Evolutionary conservation across 2,797 vertebrate species (phyloP).

Genomic region (Dendrocincla tyrannina): DNA sequence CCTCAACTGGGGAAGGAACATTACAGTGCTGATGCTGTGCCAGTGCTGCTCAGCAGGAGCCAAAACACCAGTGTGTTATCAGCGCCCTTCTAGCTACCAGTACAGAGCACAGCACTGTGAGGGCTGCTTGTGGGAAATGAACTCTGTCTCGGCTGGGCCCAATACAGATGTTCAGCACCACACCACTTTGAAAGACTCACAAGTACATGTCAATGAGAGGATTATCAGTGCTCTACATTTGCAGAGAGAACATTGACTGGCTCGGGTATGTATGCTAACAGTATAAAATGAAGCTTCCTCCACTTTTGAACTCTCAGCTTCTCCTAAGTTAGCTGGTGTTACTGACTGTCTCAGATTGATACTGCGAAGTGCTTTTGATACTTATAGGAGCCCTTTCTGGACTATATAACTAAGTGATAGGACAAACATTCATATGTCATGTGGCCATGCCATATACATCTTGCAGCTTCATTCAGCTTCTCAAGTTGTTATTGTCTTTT

Average conservation of each 20-base stretch:
- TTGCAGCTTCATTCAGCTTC: background rate
- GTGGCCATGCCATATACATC: background rate
- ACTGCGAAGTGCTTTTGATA: background rate
- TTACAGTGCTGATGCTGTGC: background rate
- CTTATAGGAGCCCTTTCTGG: background rate
- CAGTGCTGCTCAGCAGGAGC: background rate
- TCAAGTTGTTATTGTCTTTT: background rate
- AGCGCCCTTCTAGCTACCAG: background rate
- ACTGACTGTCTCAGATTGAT: background rate
- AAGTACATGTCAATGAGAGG: background rate
- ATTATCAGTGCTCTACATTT: background rate
- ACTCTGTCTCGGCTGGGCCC: background rate
- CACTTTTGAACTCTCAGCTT: background rate
- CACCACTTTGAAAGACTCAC: background rate
- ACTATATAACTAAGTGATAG: background rate
- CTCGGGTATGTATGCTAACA: background rate
- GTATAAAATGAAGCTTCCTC: background rate
- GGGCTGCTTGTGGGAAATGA: background rate
- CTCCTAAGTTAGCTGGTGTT: background rate
- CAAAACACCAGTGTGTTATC: background rate
- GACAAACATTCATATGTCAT: background rate
- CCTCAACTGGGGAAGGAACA: background rate
- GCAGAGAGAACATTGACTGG: background rate
- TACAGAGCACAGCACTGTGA: background rate
- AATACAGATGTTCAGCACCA: background rate